Conservation (phyloP, 2,888 invertebrate genomes). For the Orchesella flavescens region DNA sequence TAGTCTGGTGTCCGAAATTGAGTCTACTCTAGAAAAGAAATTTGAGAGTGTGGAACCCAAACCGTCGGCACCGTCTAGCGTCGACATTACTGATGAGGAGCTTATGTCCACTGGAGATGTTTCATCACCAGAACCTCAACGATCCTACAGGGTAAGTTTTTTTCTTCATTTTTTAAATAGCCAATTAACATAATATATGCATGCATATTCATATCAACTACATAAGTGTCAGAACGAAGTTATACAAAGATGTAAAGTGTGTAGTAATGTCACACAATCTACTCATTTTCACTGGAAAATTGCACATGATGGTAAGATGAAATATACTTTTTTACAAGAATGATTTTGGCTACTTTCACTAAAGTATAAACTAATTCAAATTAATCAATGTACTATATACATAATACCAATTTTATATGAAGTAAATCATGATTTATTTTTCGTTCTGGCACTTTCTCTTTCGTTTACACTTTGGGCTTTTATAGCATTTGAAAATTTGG, state of each 20-base stretch:
- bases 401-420: too few species aligned
- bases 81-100: constrained; percentile 80
- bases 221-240: too few species aligned
- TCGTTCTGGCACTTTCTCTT: too few species aligned
- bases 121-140: constrained; percentile 80
- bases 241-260: not conserved
- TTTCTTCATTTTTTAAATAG: constrained; percentile 1
- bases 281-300: too few species aligned
- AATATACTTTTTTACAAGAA: too few species aligned
- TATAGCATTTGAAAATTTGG: not conserved
- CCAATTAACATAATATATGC: not conserved
- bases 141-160: constrained; percentile 73
- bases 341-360: too few species aligned
- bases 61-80: constrained; percentile 74
- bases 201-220: not conserved
- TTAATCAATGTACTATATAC: too few species aligned
- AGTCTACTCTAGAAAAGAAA: constrained; percentile 76
- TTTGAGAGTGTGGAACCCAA: constrained; percentile 65
- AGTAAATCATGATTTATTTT: too few species aligned
- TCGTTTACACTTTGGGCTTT: not conserved
- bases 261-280: too few species aligned
- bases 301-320: too few species aligned
- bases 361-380: too few species aligned
- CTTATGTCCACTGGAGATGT: constrained; percentile 82
- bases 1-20: constrained; percentile 77